Evolutionary conservation across 2,888 invertebrate species (phyloP), one percentile per base, ranked within the genome.

Genomic region (Hypselothyrea guttata): DNA sequence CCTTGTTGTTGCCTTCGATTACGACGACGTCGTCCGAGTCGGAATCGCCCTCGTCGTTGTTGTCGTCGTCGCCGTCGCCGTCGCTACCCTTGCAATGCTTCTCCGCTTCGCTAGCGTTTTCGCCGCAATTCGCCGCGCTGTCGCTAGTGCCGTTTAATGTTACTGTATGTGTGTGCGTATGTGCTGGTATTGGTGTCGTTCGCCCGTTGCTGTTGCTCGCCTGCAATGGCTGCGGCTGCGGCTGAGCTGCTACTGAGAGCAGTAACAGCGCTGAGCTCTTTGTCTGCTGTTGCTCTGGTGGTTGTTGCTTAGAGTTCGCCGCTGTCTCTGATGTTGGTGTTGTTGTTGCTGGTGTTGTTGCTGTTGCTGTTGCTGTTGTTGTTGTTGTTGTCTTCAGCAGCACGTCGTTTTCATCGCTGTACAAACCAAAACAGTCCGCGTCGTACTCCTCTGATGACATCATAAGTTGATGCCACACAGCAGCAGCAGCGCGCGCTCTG

Each of bases 381-480:
- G 95, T 30, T 49, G 70, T 69, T 66, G 81, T 81, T 93, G 95
- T 95, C 95, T 95, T 96, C 93, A 95, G 95, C 94, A 95, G 93
- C 92, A 95, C 94, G 92, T 75, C 84, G 60, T 94, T 94, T 93
- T 95, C 95, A 94, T 87, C 87, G 81, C 95, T 95, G 93, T 94
- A 96, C 95, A 96, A 95, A 93, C 95, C 95, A 94, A 95, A 95
- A 93, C 94, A 94, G 92, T 94, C 95, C 93, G 95, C 95, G 93
- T 95, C 95, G 94, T 96, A 96, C 95, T 96, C 96, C 94, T 96
- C 96, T 94, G 96, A 96, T 96, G 96, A 96, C 96, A 96, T 96
- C 95, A 96, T 95, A 93, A 93, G 95, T 94, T 88, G 89, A 95
- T 88, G 89, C 93, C 93, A 84, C 81, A 81, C 81, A 92, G 93